Conservation (phyloP, 2,113 vertebrate genomes). For the Heteronetta atricapilla region DNA sequence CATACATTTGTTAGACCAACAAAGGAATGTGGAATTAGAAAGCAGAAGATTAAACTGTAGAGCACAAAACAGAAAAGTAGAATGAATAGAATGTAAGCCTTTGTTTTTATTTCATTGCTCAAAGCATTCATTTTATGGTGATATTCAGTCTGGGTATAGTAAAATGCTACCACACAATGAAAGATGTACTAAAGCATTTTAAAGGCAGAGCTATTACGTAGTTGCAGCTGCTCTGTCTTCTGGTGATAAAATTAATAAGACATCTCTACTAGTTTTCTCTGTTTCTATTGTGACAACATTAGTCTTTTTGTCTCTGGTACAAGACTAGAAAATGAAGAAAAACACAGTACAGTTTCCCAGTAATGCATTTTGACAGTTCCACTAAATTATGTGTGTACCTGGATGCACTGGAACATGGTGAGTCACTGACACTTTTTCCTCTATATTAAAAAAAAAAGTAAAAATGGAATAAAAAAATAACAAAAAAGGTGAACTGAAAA, state of each 20-base stretch:
- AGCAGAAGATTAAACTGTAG: background rate
- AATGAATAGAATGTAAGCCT: background rate
- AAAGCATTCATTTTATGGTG: background rate
- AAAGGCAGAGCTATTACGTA: background rate
- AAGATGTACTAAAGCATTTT: background rate
- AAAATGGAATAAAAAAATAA: background rate
- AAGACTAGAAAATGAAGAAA: constrained; percentile 36
- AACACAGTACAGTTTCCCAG: background rate
- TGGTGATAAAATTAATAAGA: constrained; percentile 38
- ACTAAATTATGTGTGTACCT: background rate
- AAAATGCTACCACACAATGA: background rate
- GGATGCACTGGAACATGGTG: background rate
- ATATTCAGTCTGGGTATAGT: background rate
- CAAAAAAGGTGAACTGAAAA: background rate
- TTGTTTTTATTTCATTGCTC: background rate
- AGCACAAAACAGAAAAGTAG: background rate
- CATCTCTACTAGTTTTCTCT: background rate
- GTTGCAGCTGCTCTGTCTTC: background rate
- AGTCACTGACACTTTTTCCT: background rate
- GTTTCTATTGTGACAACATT: constrained; percentile 1
- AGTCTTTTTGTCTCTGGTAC: constrained; percentile 22
- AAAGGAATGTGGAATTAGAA: background rate
- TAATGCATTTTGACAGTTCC: background rate
- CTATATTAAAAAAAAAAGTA: background rate
- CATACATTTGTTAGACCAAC: background rate